phyloP scores from a whole-genome alignment of 2,797 vertebrate species.

The Enteromius trimaculatus region DNA sequence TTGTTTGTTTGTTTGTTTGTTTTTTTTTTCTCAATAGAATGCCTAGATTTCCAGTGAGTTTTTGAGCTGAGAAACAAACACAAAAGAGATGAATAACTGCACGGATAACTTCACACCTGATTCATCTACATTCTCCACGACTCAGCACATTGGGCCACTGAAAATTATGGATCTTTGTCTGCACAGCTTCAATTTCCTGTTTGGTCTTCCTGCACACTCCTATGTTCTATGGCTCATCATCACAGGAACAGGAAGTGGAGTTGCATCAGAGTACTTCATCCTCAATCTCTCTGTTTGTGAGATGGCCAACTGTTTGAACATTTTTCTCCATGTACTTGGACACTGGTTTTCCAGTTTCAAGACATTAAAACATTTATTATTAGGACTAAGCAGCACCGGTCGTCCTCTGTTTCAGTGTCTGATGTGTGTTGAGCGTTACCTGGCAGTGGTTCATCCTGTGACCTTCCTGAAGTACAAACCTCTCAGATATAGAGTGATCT shows the following conservation, averaged over 20 bases:
- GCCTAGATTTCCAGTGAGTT: background rate
- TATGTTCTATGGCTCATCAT: conserved; percentile 1
- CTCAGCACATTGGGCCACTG: background rate
- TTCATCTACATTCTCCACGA: background rate
- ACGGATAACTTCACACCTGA: background rate
- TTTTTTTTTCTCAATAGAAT: background rate
- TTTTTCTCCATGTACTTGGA: background rate
- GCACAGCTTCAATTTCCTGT: background rate
- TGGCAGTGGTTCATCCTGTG: conserved; percentile 33
- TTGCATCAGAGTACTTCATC: background rate
- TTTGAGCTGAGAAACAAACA: background rate
- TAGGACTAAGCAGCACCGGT: background rate
- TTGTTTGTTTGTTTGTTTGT: background rate
- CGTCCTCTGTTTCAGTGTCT: conserved; percentile 25
- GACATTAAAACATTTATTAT: background rate
- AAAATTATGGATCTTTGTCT: background rate
- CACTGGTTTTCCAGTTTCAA: background rate
- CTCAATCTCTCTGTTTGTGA: conserved; percentile 16
- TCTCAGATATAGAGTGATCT: conserved; percentile 22
- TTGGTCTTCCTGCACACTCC: background rate
- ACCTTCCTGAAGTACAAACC: conserved; percentile 9
- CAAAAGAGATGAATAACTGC: background rate
- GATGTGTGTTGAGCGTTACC: background rate
- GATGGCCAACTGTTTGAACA: background rate
- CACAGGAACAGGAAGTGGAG: background rate